Evolutionary conservation across 2,113 vertebrate genomes (phyloP).

Genomic region (Glaucidium brasilianum): DNA sequence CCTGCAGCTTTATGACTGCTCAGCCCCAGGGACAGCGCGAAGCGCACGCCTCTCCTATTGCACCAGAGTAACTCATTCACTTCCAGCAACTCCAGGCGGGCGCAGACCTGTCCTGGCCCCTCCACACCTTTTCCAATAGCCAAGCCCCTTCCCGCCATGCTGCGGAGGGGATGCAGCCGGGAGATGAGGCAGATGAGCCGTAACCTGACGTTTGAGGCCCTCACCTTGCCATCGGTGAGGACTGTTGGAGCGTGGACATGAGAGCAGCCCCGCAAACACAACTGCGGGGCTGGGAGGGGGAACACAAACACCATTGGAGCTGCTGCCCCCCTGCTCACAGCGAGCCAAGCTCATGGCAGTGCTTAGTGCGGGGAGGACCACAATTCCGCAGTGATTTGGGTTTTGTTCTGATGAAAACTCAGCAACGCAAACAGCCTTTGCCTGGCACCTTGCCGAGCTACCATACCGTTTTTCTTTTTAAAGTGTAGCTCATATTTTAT

Average conservation of each 20-base stretch:
- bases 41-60: neutral
- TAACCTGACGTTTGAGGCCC: rapidly evolving
- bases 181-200: neutral
- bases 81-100: neutral
- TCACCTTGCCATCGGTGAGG: rapidly evolving
- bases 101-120: neutral
- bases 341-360: neutral
- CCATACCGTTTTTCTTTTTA: neutral
- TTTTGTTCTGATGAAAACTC: neutral
- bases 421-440: rapidly evolving
- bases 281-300: neutral
- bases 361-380: rapidly evolving
- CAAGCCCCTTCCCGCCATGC: rapidly evolving
- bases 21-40: neutral
- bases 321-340: neutral
- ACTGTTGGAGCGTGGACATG: rapidly evolving
- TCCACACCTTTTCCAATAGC: rapidly evolving
- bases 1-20: neutral
- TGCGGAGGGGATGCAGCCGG: neutral
- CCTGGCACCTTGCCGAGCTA: neutral
- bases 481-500: neutral
- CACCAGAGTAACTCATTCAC: neutral
- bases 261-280: neutral
- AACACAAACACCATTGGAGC: neutral
- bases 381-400: neutral